Conservation (phyloP, 2,888 invertebrate genomes). For the Agriotes lineatus region DNA sequence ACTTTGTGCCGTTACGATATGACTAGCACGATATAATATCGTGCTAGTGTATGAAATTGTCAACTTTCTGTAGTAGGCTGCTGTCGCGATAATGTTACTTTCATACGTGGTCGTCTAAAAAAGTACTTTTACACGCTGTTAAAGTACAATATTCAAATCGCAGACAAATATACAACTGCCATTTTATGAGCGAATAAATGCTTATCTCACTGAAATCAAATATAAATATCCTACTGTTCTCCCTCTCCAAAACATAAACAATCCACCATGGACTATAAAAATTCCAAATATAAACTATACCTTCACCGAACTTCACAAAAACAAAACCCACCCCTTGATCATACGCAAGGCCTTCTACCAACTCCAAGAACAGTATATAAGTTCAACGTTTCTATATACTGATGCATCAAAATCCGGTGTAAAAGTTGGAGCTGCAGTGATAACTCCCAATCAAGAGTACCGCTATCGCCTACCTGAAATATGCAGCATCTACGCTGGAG, state of each 20-base stretch:
- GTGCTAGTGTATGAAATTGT: too few species aligned
- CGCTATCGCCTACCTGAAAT: not conserved
- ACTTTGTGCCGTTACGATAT: too few species aligned
- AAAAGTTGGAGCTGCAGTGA: not conserved
- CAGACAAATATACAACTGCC: not conserved
- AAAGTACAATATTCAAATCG: not conserved
- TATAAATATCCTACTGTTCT: not conserved
- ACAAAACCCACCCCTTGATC: not conserved
- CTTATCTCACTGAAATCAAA: not conserved
- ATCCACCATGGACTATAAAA: not conserved
- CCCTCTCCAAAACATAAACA: not conserved
- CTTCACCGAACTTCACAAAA: not conserved
- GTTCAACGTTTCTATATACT: not conserved
- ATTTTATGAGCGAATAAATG: not conserved
- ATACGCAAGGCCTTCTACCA: not conserved
- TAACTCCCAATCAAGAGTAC: not conserved
- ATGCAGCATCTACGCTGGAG: not conserved
- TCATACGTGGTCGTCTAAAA: too few species aligned
- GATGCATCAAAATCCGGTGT: conserved; percentile 9
- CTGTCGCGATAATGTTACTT: too few species aligned
- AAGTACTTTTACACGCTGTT: not conserved
- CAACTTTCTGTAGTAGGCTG: too few species aligned
- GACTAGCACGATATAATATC: too few species aligned
- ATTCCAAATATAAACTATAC: not conserved
- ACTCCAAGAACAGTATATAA: too few species aligned